These are phyloP conservation scores for Natrix natrix DNA, from an alignment of 2,797 vertebrate species.

Conservation along the genomic window DNA sequence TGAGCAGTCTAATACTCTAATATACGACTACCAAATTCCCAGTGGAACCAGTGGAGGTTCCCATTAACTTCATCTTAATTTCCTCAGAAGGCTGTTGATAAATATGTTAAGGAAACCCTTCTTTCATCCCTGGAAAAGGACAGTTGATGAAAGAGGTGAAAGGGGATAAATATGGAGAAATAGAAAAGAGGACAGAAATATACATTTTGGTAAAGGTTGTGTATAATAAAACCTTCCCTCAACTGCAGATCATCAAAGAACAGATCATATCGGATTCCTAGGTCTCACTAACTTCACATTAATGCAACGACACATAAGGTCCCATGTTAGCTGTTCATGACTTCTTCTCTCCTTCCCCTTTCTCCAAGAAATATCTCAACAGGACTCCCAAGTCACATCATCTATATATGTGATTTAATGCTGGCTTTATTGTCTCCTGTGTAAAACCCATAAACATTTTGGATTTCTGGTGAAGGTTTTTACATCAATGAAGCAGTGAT, in stretches of 20 bases:
- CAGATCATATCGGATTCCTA: neutral
- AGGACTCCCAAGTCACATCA: neutral
- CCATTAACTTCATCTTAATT: neutral
- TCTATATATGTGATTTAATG: neutral
- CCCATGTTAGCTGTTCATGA: neutral
- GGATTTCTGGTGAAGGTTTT: neutral
- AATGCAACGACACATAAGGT: neutral
- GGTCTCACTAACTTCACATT: neutral
- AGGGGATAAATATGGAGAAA: neutral
- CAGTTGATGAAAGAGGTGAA: neutral
- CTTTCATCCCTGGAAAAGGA: neutral
- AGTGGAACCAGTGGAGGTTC: neutral
- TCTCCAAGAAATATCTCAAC: neutral
- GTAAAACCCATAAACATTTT: neutral
- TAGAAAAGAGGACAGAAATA: neutral
- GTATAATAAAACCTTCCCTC: neutral
- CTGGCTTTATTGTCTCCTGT: neutral
- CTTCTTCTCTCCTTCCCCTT: neutral
- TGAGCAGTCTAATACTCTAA: neutral
- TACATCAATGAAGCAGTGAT: neutral
- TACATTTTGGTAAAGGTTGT: neutral
- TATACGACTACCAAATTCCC: neutral
- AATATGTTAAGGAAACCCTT: neutral
- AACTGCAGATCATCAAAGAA: neutral
- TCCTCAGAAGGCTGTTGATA: neutral